Percentiles rank a stretch among this genome's conserved stretches.
phyloP scores from a whole-genome alignment of 2,888 invertebrate genomes.

The Spilarctia lutea region DNA sequence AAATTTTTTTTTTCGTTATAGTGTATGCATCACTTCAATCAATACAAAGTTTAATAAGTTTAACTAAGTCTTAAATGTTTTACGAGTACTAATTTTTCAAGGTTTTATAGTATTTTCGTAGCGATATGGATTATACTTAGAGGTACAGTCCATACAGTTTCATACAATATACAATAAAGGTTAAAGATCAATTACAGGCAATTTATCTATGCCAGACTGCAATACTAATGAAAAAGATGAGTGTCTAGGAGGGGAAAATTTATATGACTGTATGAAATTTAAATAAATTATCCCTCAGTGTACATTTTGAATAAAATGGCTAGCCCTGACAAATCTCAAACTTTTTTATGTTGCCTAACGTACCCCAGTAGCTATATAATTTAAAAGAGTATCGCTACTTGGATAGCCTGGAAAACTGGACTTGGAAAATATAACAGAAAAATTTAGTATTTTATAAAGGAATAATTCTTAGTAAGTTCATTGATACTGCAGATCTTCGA shows the following conservation, averaged over 20 bases:
- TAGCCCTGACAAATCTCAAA: neutral
- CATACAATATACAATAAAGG: neutral
- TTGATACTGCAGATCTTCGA: conserved; percentile 8
- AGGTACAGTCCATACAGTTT: neutral
- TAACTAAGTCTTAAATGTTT: neutral
- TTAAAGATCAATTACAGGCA: neutral
- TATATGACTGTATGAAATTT: too few relatives aligned
- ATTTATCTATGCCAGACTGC: neutral
- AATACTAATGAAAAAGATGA: neutral
- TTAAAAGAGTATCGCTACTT: neutral
- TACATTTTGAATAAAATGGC: neutral
- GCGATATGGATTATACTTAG: neutral
- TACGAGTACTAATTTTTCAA: neutral
- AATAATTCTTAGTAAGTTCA: neutral
- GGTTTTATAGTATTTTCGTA: neutral
- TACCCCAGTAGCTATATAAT: neutral
- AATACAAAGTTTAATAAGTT: neutral
- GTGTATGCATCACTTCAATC: neutral
- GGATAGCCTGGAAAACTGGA: neutral
- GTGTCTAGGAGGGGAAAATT: neutral
- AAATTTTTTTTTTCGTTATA: neutral
- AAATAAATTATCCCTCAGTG: neutral
- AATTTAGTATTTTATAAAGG: neutral
- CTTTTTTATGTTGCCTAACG: too few relatives aligned
- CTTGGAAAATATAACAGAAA: neutral